Evolutionary conservation across 2,888 invertebrate species (phyloP).

Genomic region (Odontothrips loti): DNA sequence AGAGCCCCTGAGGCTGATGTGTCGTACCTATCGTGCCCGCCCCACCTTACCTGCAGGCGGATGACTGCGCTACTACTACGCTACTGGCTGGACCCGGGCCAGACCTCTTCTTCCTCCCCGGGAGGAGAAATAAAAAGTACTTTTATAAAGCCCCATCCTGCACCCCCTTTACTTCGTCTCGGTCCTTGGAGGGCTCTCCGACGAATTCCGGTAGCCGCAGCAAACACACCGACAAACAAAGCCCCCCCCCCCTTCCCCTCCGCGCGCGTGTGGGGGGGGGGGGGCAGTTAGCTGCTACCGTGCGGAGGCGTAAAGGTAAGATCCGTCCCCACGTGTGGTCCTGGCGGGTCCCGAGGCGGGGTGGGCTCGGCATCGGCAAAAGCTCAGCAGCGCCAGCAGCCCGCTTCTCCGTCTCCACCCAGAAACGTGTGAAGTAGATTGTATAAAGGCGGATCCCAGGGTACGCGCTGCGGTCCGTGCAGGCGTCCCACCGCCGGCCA

Average conservation of each 20-base stretch:
- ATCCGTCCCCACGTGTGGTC: background rate
- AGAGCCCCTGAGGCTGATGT: no score
- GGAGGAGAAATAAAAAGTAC: no score
- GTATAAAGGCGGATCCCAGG: no score
- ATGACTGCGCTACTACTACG: background rate
- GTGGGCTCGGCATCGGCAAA: no score
- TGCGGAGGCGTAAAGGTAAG: background rate
- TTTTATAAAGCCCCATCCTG: background rate
- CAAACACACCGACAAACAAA: constrained; percentile 24
- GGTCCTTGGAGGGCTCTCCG: background rate
- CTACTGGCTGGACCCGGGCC: background rate
- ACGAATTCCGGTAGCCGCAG: constrained; percentile 21
- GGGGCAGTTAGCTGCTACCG: background rate
- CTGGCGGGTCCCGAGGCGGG: background rate
- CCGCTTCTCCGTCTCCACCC: no score
- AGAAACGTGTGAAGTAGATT: no score
- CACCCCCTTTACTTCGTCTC: background rate
- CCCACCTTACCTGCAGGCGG: no score
- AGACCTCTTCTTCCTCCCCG: no score
- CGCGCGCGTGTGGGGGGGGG: background rate
- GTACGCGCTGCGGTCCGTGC: no score
- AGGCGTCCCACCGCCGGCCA: no score
- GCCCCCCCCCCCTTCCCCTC: background rate
- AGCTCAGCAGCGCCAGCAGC: no score
- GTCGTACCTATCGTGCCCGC: no score